Evolutionary conservation across 1,140 invertebrate species (phyloP).

Genomic region (Dendrolimus kikuchii): DNA sequence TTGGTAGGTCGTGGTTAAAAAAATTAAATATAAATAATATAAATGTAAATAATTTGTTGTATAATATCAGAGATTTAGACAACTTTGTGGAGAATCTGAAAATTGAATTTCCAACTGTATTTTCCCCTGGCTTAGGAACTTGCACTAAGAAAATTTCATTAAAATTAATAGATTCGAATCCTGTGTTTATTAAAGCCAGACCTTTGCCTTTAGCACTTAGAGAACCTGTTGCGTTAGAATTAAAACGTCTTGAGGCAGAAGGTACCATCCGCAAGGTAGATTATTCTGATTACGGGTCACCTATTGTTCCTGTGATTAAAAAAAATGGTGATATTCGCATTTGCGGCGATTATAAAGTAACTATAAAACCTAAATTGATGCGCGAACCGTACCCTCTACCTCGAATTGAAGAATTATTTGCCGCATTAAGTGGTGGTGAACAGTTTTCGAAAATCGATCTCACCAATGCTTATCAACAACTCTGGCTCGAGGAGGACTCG

Average conservation of each 20-base stretch:
- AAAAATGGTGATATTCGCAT: neutral
- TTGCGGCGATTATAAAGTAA: slow-evolving; percentile 1
- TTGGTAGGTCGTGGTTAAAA: neutral
- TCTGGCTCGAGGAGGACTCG: neutral
- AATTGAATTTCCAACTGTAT: neutral
- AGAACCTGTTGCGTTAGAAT: neutral
- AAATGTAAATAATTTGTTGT: neutral
- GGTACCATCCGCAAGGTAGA: neutral
- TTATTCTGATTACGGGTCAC: neutral
- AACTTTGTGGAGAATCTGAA: neutral
- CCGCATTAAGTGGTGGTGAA: neutral
- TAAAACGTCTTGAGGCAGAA: slow-evolving; percentile 1
- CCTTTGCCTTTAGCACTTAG: neutral
- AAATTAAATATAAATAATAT: no score
- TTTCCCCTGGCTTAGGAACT: neutral
- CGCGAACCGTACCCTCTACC: slow-evolving; percentile 1
- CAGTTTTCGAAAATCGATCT: slow-evolving; percentile 1
- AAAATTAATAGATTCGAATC: neutral
- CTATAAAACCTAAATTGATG: neutral
- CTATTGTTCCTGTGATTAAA: neutral
- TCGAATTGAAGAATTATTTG: neutral
- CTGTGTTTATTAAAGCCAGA: slow-evolving; percentile 1
- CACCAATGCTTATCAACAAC: neutral
- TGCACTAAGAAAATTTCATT: neutral
- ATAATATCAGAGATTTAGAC: neutral